Percentiles rank a stretch among this genome's conserved stretches.
These are phyloP conservation scores for Bubo bubo DNA, from an alignment of 2,113 vertebrate genomes.

Conservation along the genomic window DNA sequence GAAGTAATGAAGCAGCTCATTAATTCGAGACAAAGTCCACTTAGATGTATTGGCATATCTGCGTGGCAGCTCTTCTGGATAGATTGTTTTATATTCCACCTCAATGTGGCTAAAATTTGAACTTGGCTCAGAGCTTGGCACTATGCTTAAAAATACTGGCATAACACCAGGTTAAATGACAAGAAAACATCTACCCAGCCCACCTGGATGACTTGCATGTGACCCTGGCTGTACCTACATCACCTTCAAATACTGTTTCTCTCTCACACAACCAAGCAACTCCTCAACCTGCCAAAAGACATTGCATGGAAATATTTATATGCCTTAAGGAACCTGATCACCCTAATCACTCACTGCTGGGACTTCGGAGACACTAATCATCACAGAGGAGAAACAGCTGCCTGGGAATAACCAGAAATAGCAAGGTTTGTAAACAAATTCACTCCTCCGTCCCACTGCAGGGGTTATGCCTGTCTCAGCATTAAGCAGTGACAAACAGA, in stretches of 20 bases:
- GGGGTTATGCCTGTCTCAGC: background rate
- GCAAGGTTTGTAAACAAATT: background rate
- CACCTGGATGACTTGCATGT: background rate
- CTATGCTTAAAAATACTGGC: background rate
- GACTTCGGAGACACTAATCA: background rate
- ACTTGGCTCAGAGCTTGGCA: background rate
- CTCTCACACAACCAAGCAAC: background rate
- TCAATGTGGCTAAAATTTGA: rapidly evolving
- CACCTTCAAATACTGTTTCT: background rate
- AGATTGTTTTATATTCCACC: background rate
- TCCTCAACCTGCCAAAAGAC: background rate
- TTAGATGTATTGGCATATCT: rapidly evolving
- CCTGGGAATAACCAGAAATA: background rate
- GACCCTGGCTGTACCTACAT: background rate
- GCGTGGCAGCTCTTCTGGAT: background rate
- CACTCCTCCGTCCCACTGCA: background rate
- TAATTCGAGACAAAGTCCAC: background rate
- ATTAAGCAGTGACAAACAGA: background rate
- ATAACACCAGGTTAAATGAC: too few species aligned
- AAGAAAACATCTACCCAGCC: background rate
- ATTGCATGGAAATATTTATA: background rate
- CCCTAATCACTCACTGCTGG: background rate
- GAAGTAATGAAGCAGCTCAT: background rate
- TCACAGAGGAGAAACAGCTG: background rate
- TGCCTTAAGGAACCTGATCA: background rate